Base-by-base conservation (phyloP, 2,797 vertebrate genomes). In the Crypturellus tataupa region DNA sequence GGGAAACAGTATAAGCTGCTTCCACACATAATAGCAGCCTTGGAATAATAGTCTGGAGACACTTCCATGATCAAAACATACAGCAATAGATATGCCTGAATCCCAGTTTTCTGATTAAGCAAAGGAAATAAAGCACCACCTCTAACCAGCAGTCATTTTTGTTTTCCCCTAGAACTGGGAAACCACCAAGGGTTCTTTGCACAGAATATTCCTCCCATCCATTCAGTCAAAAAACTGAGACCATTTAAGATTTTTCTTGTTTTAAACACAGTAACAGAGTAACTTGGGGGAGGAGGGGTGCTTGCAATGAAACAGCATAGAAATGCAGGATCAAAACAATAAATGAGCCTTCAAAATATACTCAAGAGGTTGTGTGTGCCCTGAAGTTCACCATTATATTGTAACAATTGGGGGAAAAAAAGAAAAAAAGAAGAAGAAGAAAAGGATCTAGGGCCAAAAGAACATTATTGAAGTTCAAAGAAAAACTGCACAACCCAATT, bases 1-100 rank as follows among this genome's bases (percentile, higher is more conserved):
- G 91, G 49, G 31, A 92, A 96, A 81, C 39, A 89, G 46, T 73
- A 93, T 86, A 77, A 91, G 49, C 87, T 85, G 64, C 64, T 91
- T 96, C 86, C 56, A 92, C 68, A 87, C 85, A 90, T 82, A 90
- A 96, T 29, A 93, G 73, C 80, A 91, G 85, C 77, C 73, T 67
- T 73, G 80, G 56, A 88, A 89, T 12, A 31, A 68, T 55, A 58
- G 51, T 75, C 87, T 88, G 27, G 64, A 77, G 56, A 69, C 47
- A 81, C 59, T 89, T 75, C 24, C 0, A 47, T 17, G 81, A 89
- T 80, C 29, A 88, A 67, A 76, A 68, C 51, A 58, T 6, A 69
- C 27, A 70, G 11, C 40, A 25, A 70, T 46, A 67, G 17, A 46
- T n/a, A 81, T 73, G 84, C 77, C 89, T 80, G 2, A 5, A 68